Evolutionary conservation across 2,113 vertebrate genomes (phyloP).

Genomic region (Lepisosteus oculatus): DNA sequence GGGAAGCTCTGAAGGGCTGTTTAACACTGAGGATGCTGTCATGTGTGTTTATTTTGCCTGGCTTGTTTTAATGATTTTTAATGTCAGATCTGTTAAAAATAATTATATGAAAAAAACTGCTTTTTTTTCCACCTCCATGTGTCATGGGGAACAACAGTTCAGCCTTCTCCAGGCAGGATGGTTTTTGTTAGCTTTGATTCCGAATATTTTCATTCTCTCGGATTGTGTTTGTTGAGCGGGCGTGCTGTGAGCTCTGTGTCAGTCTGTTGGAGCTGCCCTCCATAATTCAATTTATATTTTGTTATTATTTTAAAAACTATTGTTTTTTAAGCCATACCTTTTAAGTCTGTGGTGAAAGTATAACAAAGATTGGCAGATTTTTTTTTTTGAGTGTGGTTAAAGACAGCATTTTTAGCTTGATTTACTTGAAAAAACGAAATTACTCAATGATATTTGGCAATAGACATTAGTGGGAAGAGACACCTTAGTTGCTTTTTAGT

Average conservation of each 20-base stretch:
- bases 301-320: no score
- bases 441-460: no score
- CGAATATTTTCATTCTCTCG: background rate
- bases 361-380: background rate
- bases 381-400: background rate
- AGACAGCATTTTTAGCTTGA: background rate
- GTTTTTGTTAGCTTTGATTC: conserved; percentile 7
- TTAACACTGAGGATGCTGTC: background rate
- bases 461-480: no score
- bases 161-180: background rate
- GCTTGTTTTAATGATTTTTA: conserved; percentile 29
- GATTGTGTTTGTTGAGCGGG: background rate
- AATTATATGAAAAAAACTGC: background rate
- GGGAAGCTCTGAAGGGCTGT: background rate
- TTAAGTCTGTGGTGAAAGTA: no score
- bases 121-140: background rate
- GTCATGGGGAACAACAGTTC: background rate
- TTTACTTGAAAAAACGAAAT: background rate
- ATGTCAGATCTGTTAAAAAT: conserved; percentile 12
- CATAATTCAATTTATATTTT: no score
- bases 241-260: background rate
- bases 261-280: no score
- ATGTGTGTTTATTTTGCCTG: conserved; percentile 15
- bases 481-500: no score
- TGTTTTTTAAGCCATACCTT: no score